Evolutionary conservation across 2,797 vertebrate species (phyloP), one percentile per base, ranked within the genome.

Genomic region (Serranus cabrilla): DNA sequence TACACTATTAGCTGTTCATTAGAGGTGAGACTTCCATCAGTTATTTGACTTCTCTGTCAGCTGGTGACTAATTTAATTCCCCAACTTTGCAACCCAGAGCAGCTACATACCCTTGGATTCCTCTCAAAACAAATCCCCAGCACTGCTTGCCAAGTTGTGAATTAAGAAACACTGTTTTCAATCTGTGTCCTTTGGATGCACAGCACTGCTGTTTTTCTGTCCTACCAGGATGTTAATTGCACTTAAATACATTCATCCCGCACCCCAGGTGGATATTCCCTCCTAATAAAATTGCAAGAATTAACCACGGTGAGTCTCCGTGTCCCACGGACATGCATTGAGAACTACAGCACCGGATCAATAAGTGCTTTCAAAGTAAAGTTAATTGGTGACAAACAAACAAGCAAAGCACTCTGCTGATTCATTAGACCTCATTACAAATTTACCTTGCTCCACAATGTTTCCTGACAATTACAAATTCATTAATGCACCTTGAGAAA

Each of bases 1-100:
- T 52, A 63, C 74, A 84, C 90, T 91, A 87, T 90, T 92, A 84
- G 78, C 74, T 82, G 82, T 85, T 87, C 82, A 89, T 92, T 89
- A 90, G 84, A 78, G 85, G 88, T 62, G 83, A 85, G 88, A 87
- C 87, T 84, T 73, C 78, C 80, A 87, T 82, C 81, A 82, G 74
- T 85, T 84, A 70, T 78, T 82, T 66, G 75, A 84, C 83, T 83
- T 78, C 80, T 60, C 78, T 57, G 64, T 81, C 63, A 76, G 76
- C 79, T 74, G 70, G 67, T 87, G 86, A 89, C 89, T 91, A 86
- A 93, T 88, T 86, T 72, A 69, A 89, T 84, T 80, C 72, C 62
- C 58, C 55, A 84, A 86, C 40, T 85, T 88, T 78, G 76, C 74
- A 86, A 84, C 45, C 74, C 73, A 20, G 55, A 69, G 70, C 75